Conservation (phyloP, 30 jellyfish, hydroid and myxozoan genomes). For the Aurelia aurita complex sp. Pacific region DNA sequence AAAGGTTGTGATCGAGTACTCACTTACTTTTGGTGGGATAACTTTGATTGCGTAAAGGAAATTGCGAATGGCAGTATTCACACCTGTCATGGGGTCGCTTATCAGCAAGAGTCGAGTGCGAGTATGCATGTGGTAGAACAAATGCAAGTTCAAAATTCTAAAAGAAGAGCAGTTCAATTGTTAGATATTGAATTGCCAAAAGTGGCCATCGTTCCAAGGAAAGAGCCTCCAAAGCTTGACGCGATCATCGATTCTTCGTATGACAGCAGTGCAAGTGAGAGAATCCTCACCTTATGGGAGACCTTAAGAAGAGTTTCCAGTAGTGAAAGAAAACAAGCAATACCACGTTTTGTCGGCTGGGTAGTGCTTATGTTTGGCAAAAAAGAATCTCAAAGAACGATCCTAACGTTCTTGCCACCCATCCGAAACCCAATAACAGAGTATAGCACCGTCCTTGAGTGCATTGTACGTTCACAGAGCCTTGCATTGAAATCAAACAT, state of each 20-base stretch:
- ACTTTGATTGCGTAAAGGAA: background rate
- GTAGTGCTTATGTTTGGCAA: background rate
- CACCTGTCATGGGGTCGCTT: conserved; percentile 20
- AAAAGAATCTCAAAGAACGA: background rate
- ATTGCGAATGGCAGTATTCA: background rate
- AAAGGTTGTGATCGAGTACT: background rate
- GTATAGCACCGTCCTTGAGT: background rate
- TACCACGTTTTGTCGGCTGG: conserved; percentile 32
- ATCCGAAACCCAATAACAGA: background rate
- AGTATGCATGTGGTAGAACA: background rate
- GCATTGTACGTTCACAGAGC: background rate
- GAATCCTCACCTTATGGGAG: background rate
- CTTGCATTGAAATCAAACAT: background rate
- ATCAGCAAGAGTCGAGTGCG: background rate
- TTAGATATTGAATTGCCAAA: conserved; percentile 9
- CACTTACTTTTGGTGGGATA: background rate
- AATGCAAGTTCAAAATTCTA: background rate
- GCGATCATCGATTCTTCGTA: conserved; percentile 6
- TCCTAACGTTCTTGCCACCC: background rate
- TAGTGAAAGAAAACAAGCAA: background rate
- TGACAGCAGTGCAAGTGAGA: background rate
- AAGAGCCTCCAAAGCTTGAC: conserved; percentile 30
- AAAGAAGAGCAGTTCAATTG: background rate
- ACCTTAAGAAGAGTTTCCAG: background rate
- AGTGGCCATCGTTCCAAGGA: conserved; percentile 20